A percentile compares a stretch with the other conserved stretches of the same genome.
Evolutionary conservation across 2,888 invertebrate species (phyloP).

Genomic region (Pristionchus entomophagus): DNA sequence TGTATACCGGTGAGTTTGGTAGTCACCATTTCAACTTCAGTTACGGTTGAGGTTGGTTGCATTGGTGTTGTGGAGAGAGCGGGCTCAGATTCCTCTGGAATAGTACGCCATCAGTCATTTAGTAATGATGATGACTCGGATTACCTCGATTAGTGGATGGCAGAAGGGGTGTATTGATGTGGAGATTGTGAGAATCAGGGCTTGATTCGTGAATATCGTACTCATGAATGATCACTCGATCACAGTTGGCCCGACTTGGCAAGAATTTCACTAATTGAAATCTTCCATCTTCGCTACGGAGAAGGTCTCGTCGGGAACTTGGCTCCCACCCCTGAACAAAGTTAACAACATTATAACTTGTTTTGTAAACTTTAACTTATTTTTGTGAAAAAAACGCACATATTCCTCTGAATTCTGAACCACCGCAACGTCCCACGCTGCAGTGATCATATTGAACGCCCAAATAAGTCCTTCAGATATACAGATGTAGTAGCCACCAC

Average conservation of each 20-base stretch:
- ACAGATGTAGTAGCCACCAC: neutral
- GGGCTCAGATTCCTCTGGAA: too few species aligned
- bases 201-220: too few species aligned
- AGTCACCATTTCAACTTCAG: too few species aligned
- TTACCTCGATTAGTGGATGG: too few species aligned
- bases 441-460: neutral
- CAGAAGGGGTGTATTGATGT: too few species aligned
- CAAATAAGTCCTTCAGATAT: neutral
- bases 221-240: neutral
- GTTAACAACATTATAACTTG: too few species aligned
- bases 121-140: too few species aligned
- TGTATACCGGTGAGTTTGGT: too few species aligned
- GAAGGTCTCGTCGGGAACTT: neutral
- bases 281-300: neutral
- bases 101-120: too few species aligned
- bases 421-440: neutral
- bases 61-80: too few species aligned
- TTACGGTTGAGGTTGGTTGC: too few species aligned
- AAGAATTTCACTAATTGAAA: neutral
- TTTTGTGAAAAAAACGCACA: neutral
- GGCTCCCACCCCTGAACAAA: neutral
- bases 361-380: neutral
- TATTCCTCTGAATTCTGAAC: neutral
- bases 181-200: too few species aligned
- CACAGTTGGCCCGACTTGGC: neutral